Percentiles rank a stretch among this genome's conserved stretches.
These are phyloP conservation scores for Colaptes auratus DNA, from an alignment of 2,113 vertebrate species.

Conservation along the genomic window DNA sequence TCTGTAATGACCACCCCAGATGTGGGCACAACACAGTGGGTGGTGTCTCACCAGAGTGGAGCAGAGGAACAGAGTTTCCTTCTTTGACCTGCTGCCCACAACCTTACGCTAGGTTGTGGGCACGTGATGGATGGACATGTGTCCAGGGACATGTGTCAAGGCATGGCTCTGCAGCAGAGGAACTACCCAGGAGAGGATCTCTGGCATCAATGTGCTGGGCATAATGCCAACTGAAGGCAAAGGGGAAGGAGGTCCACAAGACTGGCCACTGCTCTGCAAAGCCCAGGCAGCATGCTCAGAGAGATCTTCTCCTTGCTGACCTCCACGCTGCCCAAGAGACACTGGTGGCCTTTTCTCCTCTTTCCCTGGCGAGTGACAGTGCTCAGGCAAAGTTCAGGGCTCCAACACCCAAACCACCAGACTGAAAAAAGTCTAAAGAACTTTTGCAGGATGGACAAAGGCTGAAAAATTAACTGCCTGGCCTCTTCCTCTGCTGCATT, in stretches of 20 bases:
- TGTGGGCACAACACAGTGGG: neutral
- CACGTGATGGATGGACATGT: too few relatives aligned
- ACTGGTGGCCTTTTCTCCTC: neutral
- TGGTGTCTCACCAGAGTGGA: neutral
- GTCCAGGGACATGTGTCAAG: neutral
- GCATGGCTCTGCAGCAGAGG: neutral
- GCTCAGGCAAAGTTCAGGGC: accelerated
- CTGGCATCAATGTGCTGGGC: neutral
- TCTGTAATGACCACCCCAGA: neutral
- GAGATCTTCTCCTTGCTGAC: neutral
- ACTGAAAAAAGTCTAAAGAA: neutral
- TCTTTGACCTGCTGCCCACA: neutral
- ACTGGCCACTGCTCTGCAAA: accelerated
- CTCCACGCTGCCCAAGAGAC: neutral
- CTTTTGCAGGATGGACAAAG: conserved; percentile 2
- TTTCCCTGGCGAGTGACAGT: accelerated
- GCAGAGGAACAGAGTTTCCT: neutral
- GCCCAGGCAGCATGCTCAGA: neutral
- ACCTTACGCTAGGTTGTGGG: neutral
- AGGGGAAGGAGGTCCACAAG: neutral
- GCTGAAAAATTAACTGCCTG: conserved; percentile 44
- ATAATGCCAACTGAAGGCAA: neutral
- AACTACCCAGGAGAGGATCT: neutral
- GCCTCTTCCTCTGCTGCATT: conserved; percentile 31
- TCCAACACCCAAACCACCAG: neutral